These are phyloP conservation scores for Notarius lentiginosus DNA, from an alignment of 2,113 vertebrate species.

Conservation along the genomic window DNA sequence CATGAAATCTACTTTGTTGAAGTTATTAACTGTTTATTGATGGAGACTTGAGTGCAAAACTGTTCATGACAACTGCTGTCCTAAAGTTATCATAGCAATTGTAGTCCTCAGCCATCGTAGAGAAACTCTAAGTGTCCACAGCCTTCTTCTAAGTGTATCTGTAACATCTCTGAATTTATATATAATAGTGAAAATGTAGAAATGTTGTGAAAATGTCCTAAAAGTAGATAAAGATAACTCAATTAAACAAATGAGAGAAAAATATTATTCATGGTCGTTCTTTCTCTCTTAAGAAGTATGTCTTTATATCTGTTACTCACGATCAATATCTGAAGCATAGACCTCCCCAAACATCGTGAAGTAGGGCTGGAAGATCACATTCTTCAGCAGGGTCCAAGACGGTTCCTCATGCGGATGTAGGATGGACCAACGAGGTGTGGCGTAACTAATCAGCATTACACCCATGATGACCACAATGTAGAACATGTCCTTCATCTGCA, in stretches of 20 bases:
- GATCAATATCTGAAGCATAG: slow-evolving; percentile 86
- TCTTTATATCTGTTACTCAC: slow-evolving; percentile 67
- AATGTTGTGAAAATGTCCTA: neutral
- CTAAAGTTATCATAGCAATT: no score
- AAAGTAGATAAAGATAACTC: no score
- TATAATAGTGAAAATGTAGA: neutral
- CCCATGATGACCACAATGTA: slow-evolving; percentile 98
- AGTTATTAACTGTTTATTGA: no score
- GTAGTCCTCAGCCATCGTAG: no score
- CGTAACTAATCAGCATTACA: slow-evolving; percentile 91
- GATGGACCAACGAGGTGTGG: slow-evolving; percentile 91
- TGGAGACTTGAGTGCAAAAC: no score
- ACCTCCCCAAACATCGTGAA: slow-evolving; percentile 99
- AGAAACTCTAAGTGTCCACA: no score
- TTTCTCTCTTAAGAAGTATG: neutral
- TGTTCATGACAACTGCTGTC: no score
- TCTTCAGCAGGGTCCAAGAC: slow-evolving; percentile 86
- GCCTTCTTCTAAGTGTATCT: no score
- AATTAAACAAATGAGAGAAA: no score
- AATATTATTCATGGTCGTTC: neutral
- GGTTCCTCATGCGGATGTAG: slow-evolving; percentile 85
- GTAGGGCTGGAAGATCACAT: slow-evolving; percentile 92
- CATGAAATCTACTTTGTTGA: no score
- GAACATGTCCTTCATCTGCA: slow-evolving; percentile 94
- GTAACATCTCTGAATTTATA: neutral